A percentile compares a stretch with the other conserved stretches of the same genome.
Conservation (phyloP, 2,888 invertebrate genomes). For the Drosophila paranaensis region DNA sequence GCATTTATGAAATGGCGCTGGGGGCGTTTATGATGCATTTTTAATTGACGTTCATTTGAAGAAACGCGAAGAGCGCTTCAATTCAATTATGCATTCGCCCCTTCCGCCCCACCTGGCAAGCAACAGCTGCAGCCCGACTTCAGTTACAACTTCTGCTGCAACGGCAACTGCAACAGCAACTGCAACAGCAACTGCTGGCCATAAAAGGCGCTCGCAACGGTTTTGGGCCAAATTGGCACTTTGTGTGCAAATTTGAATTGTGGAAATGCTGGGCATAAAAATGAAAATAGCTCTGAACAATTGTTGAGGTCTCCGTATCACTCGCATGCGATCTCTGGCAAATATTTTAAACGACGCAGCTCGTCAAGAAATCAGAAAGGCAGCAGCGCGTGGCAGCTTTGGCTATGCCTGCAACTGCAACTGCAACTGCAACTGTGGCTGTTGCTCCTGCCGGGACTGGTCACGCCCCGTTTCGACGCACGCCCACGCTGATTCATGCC, state of each 20-base stretch:
- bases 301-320: slow-evolving; percentile 64
- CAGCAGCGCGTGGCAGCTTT: slow-evolving; percentile 44
- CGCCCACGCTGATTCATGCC: slow-evolving; percentile 60
- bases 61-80: slow-evolving; percentile 74
- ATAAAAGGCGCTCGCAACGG: slow-evolving; percentile 78
- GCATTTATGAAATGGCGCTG: slow-evolving; percentile 78
- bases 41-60: slow-evolving; percentile 80
- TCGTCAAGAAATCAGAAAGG: slow-evolving; percentile 57
- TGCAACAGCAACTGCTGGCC: slow-evolving; percentile 41
- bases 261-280: slow-evolving; percentile 68
- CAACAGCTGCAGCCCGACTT: not conserved
- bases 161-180: slow-evolving; percentile 4
- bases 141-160: slow-evolving; percentile 6
- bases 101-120: slow-evolving; percentile 10
- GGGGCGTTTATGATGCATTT: slow-evolving; percentile 79
- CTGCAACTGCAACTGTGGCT: not conserved
- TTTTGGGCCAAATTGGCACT: slow-evolving; percentile 79
- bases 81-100: slow-evolving; percentile 72
- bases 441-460: slow-evolving; percentile 36
- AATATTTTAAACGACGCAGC: slow-evolving; percentile 70
- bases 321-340: slow-evolving; percentile 66
- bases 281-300: slow-evolving; percentile 63
- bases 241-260: slow-evolving; percentile 82
- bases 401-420: not conserved
- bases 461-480: slow-evolving; percentile 49